These are phyloP conservation scores for Ceramica pisi DNA, from an alignment of 2,888 invertebrate genomes.

Conservation along the genomic window DNA sequence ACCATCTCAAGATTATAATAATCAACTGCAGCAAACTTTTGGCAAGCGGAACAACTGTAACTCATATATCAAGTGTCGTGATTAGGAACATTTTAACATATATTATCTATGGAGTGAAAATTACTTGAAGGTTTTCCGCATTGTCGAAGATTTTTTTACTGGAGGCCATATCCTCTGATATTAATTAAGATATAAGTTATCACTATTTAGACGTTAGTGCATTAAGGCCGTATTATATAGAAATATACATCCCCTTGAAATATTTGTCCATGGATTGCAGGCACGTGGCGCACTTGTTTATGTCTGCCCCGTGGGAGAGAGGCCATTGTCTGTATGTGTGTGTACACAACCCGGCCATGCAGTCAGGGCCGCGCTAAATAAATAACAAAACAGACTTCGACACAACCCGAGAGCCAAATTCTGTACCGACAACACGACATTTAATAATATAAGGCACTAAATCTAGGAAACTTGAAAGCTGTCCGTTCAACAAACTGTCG, in stretches of 20 bases:
- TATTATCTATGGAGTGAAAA: too few relatives aligned
- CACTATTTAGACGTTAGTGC: neutral
- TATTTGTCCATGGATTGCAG: slow-evolving; percentile 27
- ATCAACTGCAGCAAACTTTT: neutral
- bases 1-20: neutral
- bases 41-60: too few relatives aligned
- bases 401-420: slow-evolving; percentile 42
- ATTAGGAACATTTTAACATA: too few relatives aligned
- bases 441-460: slow-evolving; percentile 62
- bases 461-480: slow-evolving; percentile 73
- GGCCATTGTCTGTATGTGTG: slow-evolving; percentile 44
- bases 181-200: neutral
- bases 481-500: slow-evolving; percentile 67
- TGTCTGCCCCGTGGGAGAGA: slow-evolving; percentile 36
- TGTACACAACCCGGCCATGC: slow-evolving; percentile 18
- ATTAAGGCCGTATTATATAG: slow-evolving; percentile 16
- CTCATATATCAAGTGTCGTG: too few relatives aligned
- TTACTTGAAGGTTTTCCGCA: neutral
- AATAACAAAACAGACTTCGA: slow-evolving; percentile 49
- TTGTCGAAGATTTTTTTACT: neutral
- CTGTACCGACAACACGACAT: slow-evolving; percentile 51
- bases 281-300: slow-evolving; percentile 49
- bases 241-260: slow-evolving; percentile 26
- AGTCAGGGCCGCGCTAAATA: slow-evolving; percentile 47
- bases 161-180: too few relatives aligned